phyloP scores from a whole-genome alignment of 2,113 vertebrate species.

The Pelobates fuscus region DNA sequence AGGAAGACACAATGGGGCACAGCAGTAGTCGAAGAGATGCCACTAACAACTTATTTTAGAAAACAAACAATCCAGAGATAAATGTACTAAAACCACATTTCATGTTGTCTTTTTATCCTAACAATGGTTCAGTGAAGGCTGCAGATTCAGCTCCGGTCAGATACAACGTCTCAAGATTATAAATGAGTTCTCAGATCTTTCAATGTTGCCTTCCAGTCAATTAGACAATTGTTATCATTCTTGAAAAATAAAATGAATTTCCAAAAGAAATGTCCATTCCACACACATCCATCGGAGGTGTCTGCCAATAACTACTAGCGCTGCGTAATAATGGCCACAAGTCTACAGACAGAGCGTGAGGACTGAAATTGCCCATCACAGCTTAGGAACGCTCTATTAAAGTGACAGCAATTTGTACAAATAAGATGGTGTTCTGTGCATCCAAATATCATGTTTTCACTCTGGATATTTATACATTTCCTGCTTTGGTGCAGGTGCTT shows the following conservation, averaged over 20 bases:
- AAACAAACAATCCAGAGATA: too few species aligned
- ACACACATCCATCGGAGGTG: neutral
- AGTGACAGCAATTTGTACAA: neutral
- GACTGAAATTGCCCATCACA: too few species aligned
- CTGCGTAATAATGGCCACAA: neutral
- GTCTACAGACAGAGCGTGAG: neutral
- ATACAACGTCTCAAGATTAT: too few species aligned
- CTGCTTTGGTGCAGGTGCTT: too few species aligned
- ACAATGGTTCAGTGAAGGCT: too few species aligned
- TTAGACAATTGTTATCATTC: constrained; percentile 26
- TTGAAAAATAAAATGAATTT: constrained; percentile 34
- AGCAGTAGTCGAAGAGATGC: too few species aligned
- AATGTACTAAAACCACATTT: too few species aligned
- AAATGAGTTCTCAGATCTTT: neutral
- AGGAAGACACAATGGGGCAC: too few species aligned
- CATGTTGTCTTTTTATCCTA: too few species aligned
- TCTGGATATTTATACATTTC: too few species aligned
- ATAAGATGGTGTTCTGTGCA: neutral
- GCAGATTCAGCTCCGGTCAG: too few species aligned
- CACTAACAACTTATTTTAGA: too few species aligned
- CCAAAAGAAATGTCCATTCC: constrained; percentile 27
- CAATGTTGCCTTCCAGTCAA: constrained; percentile 23
- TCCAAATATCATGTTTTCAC: neutral
- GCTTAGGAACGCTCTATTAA: neutral
- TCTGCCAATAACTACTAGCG: neutral